phyloP scores from a whole-genome alignment of 2,113 vertebrate species.

The Rhagologus leucostigma region DNA sequence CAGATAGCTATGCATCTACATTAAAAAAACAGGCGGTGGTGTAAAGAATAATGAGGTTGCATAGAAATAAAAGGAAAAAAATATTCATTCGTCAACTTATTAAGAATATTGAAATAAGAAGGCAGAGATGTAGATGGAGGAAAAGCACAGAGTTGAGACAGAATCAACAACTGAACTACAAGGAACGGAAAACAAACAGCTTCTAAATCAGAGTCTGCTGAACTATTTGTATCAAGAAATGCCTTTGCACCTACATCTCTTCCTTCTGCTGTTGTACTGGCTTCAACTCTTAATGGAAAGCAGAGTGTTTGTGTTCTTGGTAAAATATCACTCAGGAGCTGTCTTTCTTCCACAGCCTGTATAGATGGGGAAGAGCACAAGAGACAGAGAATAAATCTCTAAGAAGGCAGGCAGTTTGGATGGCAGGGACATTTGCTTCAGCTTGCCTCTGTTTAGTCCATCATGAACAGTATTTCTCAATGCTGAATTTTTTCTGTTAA shows the following conservation, averaged over 20 bases:
- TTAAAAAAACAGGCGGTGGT: background rate
- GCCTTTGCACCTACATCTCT: background rate
- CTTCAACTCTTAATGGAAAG: background rate
- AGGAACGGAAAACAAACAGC: background rate
- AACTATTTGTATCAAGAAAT: background rate
- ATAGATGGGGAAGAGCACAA: background rate
- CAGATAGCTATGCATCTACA: background rate
- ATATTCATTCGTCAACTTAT: background rate
- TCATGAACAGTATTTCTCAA: background rate
- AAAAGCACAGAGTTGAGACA: background rate
- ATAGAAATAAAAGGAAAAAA: background rate
- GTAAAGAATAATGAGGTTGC: background rate
- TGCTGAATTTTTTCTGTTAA: background rate
- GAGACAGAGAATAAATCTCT: background rate
- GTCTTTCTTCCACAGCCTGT: background rate
- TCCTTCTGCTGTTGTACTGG: background rate
- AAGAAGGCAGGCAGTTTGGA: background rate
- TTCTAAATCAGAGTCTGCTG: background rate
- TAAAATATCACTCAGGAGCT: background rate
- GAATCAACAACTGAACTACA: background rate
- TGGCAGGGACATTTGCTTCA: background rate
- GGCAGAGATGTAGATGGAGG: background rate
- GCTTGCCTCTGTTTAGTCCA: background rate
- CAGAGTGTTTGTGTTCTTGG: background rate
- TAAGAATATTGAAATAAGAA: background rate